Conservation (phyloP, 1,140 invertebrate genomes). For the Drosophila subpulchrella region DNA sequence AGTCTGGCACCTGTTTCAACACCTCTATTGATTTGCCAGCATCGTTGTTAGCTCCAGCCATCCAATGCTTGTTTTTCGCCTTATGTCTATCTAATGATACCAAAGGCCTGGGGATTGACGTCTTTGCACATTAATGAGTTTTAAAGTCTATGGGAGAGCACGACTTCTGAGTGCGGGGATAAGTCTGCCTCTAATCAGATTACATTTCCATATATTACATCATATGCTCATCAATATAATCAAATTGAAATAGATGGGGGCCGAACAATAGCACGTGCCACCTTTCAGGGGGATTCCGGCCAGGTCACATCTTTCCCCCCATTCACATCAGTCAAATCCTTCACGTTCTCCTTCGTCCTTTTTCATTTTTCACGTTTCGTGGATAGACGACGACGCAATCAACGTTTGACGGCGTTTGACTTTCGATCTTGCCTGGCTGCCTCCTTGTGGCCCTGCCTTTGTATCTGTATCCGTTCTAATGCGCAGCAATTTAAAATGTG, state of each 20-base stretch:
- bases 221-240: slow-evolving; percentile 63
- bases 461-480: slow-evolving; percentile 73
- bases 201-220: slow-evolving; percentile 72
- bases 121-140: slow-evolving; percentile 58
- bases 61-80: not conserved
- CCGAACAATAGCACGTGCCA: slow-evolving; percentile 54
- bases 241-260: slow-evolving; percentile 53
- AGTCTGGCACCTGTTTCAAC: slow-evolving; percentile 26
- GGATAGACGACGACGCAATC: slow-evolving; percentile 67
- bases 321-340: slow-evolving; percentile 59
- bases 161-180: slow-evolving; percentile 10
- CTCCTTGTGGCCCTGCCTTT: slow-evolving; percentile 55
- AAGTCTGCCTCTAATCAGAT: slow-evolving; percentile 53
- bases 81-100: slow-evolving; percentile 33
- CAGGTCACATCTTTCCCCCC: slow-evolving; percentile 53
- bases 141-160: slow-evolving; percentile 46
- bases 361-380: slow-evolving; percentile 26
- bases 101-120: slow-evolving; percentile 18
- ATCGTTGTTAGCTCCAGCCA: slow-evolving; percentile 7
- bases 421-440: slow-evolving; percentile 59
- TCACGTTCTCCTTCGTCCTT: slow-evolving; percentile 27
- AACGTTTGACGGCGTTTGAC: slow-evolving; percentile 71
- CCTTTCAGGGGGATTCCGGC: slow-evolving; percentile 6
- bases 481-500: slow-evolving; percentile 78
- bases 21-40: slow-evolving; percentile 29